Base-by-base conservation (phyloP, 1,140 invertebrate species). In the Eupeodes corollae region DNA sequence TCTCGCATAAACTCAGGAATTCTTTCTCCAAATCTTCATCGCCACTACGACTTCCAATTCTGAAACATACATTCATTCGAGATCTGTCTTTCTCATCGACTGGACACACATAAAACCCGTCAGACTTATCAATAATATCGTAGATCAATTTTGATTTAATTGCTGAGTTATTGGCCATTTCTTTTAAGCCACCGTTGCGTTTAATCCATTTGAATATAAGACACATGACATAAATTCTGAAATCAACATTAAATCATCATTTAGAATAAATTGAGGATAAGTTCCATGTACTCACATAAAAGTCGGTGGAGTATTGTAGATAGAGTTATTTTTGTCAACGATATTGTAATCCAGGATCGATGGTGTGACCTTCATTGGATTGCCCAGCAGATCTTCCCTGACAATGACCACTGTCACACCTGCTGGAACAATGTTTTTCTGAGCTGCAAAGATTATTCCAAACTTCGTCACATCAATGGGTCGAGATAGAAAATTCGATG, bases 401-500 rank as follows among this genome's bases (percentile, higher is more conserved):
- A 96, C 77, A 46, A 98, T 94, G 0, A 93, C 88, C 2, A 97
- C 62, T 1, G 88, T 90, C 10, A 93, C 80, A 15, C 93, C 93
- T 39, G 91, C 79, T 49, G 88, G 87, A 14, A 93, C 93, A 49
- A 95, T 84, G 69, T 97, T 97, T 70, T 97, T 98, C 69, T 98
- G 94, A 2, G 91, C 91, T 54, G 85, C 92, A 70, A 90, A 92
- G 54, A 97, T 89, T 1, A 91, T 67, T 40, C 88, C 91, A 75
- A 86, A 96, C 78, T 95, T 94, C 1, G 85, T 83, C 44, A 98
- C 75, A 71, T 96, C 91, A 42, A 98, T 51, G 49, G 77, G 73
- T 61, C 82, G 79, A 1, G 89, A 84, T 57, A 96, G 78, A 57
- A 96, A 85, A 73, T 95, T 95, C 1, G 92, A 97, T 3, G 92